Base-by-base conservation (phyloP, 2,888 invertebrate species). In the Cybosia mesomella region DNA sequence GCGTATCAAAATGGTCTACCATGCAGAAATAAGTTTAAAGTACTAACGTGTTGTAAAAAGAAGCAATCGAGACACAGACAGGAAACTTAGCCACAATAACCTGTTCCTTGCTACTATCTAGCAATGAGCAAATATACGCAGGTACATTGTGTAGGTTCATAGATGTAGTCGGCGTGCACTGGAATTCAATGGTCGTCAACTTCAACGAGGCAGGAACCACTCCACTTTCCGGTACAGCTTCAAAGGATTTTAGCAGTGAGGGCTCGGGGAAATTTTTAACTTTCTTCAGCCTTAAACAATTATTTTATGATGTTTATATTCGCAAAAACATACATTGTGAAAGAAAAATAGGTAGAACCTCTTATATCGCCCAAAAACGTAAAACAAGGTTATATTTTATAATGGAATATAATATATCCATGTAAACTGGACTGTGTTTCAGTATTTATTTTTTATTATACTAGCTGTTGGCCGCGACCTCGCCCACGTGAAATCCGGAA, bases 61-160 rank as follows among this genome's bases (percentile, higher is more conserved):
- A 94, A 4, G 93, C 93, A 66, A 95, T 92, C 3, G 92, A 90
- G 32, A 93, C 83, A 71, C 89, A 90, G 11, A 95, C 89, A 8
- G 95, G 95, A 79, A 95, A 94, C 83, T 92, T 92, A 2, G 95
- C 95, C 2, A 95, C 94, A 5, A 95, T 91, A 18, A 94, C 89
- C 80, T 95, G 95, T 59, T 92, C 85, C 72, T 90, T 92, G 72
- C 89, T 93, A 65, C 91, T 92, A 62, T 95, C 95, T n/a, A 95
- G 77, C 72, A 95, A 82, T 0, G 92, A 91, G 79, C 95, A 95
- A 18, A 77, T 92, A 70, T 89, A 95, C 0, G 88, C 92, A 0
- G 95, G 94, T 18, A 92, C 91, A 71, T 94, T 93, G 0, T 84
- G 75, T 18, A 95, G 82, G 72, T 93, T 93, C 85, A 94, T 87